These are phyloP conservation scores for Apotomis turbidana DNA, from an alignment of 2,888 invertebrate genomes.

Conservation along the genomic window DNA sequence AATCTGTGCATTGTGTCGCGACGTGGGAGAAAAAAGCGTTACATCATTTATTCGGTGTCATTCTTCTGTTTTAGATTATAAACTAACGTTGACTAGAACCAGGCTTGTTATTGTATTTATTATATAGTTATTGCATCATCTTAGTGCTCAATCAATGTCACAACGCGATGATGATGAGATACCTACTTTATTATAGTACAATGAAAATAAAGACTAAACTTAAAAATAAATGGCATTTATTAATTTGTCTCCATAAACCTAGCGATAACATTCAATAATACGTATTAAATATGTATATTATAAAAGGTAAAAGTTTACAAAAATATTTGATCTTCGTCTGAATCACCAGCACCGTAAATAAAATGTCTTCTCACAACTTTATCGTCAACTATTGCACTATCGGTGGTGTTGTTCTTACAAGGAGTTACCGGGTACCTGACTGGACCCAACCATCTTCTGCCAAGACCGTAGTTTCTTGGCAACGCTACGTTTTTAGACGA, in stretches of 20 bases:
- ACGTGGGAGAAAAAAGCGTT: conserved; percentile 7
- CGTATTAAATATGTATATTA: conserved; percentile 37
- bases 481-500: conserved; percentile 77
- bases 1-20: conserved; percentile 3
- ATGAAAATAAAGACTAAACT: neutral
- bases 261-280: conserved; percentile 38
- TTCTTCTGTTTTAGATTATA: neutral
- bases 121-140: too few relatives aligned
- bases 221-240: conserved; percentile 41
- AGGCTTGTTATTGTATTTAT: too few relatives aligned
- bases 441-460: conserved; percentile 85
- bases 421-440: conserved; percentile 87
- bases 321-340: conserved; percentile 87
- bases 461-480: conserved; percentile 84
- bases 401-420: conserved; percentile 74
- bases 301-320: conserved; percentile 65
- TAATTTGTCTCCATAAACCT: conserved; percentile 39
- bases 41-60: conserved; percentile 11
- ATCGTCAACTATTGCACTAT: conserved; percentile 66
- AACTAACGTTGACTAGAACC: too few relatives aligned
- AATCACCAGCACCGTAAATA: conserved; percentile 79
- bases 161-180: too few relatives aligned
- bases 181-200: neutral
- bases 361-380: conserved; percentile 75
- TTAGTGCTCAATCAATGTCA: too few relatives aligned